Percentiles rank a stretch among this genome's conserved stretches.
phyloP scores from a whole-genome alignment of 2,113 vertebrate species.

The Leptobrachium ailaonicum region DNA sequence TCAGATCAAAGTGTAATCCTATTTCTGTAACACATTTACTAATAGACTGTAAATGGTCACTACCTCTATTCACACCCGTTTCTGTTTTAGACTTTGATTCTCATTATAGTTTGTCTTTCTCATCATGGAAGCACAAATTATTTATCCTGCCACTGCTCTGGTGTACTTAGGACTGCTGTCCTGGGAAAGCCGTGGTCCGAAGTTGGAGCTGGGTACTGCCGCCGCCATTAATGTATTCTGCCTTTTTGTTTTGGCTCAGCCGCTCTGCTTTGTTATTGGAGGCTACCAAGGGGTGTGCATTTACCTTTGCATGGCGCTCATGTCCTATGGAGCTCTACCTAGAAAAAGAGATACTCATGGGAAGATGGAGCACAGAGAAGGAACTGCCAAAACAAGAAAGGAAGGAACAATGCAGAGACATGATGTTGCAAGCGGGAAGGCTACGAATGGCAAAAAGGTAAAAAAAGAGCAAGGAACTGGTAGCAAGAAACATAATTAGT shows the following conservation, averaged over 20 bases:
- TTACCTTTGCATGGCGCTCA: slow-evolving; percentile 65
- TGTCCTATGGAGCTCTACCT: slow-evolving; percentile 73
- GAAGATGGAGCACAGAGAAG: neutral
- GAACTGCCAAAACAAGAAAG: neutral
- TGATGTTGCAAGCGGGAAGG: neutral
- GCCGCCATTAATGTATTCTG: slow-evolving; percentile 76
- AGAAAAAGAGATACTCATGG: slow-evolving; percentile 55
- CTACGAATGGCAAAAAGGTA: neutral
- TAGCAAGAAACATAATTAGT: neutral
- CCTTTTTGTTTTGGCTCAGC: slow-evolving; percentile 75
- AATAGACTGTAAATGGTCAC: slow-evolving; percentile 4
- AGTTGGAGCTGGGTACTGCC: slow-evolving; percentile 65
- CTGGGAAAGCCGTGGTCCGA: slow-evolving; percentile 59
- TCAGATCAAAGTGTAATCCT: no score
- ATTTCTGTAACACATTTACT: neutral
- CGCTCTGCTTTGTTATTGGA: slow-evolving; percentile 69
- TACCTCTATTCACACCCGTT: slow-evolving; percentile 12
- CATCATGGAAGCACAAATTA: slow-evolving; percentile 65
- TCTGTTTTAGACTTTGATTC: slow-evolving; percentile 35
- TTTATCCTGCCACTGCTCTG: slow-evolving; percentile 72
- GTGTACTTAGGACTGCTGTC: slow-evolving; percentile 74
- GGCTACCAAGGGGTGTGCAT: slow-evolving; percentile 70
- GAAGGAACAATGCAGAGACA: neutral
- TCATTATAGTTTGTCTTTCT: neutral
- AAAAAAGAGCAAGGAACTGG: neutral